phyloP scores from a whole-genome alignment of 2,113 vertebrate genomes.

The Lethenteron camtschaticum region DNA sequence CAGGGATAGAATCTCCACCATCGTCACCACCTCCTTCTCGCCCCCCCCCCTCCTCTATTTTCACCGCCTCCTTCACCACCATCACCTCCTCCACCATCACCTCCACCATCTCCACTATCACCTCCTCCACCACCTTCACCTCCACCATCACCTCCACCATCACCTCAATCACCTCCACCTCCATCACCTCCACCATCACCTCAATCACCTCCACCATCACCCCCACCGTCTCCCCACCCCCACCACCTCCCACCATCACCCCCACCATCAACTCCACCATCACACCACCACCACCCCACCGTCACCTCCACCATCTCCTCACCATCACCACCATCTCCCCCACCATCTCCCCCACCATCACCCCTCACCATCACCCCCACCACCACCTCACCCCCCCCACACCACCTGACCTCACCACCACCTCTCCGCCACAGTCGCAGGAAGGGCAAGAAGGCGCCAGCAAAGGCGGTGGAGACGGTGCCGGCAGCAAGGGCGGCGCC shows the following conservation, averaged over 20 bases:
- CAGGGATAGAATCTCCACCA: neutral
- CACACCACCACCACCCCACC: neutral
- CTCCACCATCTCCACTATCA: neutral
- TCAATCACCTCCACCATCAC: too few relatives aligned
- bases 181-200: too few relatives aligned
- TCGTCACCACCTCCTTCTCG: neutral
- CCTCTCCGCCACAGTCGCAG: neutral
- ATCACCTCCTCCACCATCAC: too few relatives aligned
- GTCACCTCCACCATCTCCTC: neutral
- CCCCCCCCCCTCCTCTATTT: neutral
- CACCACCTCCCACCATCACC: neutral
- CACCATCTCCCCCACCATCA: too few relatives aligned
- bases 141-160: too few relatives aligned
- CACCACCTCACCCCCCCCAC: too few relatives aligned
- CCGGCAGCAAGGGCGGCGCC: too few relatives aligned
- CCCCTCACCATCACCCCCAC: neutral
- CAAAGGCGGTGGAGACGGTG: conserved; percentile 27
- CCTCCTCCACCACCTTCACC: neutral
- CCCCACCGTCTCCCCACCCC: too few relatives aligned
- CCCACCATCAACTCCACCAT: neutral
- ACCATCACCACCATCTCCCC: neutral
- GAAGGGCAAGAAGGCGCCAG: neutral
- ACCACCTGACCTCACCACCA: too few relatives aligned
- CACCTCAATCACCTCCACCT: too few relatives aligned
- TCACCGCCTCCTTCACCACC: neutral